Evolutionary conservation across 2,113 vertebrate genomes (phyloP), one percentile per base, ranked within the genome.

Genomic region (Epinephelus moara): DNA sequence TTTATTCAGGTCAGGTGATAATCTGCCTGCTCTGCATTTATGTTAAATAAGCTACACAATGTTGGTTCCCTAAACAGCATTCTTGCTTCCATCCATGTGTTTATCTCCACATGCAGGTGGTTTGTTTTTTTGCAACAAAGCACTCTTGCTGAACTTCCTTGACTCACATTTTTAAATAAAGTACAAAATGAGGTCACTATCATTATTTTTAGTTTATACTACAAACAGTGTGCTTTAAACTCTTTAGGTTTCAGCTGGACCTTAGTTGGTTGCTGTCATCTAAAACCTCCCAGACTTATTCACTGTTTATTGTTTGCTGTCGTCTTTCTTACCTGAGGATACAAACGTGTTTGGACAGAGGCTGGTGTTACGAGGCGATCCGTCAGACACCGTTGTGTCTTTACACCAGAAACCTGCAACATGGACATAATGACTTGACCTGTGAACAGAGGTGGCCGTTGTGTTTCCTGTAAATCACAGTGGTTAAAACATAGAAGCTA

Each of bases 251-350:
- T 64, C 21, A 67, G 27, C 23, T 49, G 23, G 62, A 77, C 18
- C 37, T 71, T n/a, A 1, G 11, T 68, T 62, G 63, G 15, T 67
- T 59, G 21, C 68, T 50, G 23, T 42, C 19, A 52, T 57, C 73
- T 78, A 40, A 70, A 88, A 74, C 33, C 23, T 70, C 50, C 64
- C 21, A 30, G 52, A 53, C 27, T 53, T 55, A 23, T 15, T 27
- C 50, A 15, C 76, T 72, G 70, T 85, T 80, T 67, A 50, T 45
- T 78, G 74, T 81, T 70, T 93, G 91, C 91, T 95, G 95, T 95
- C 90, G 89, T 92, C 95, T 95, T 95, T 96, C 94, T 95, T 70
- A 95, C 96, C 95, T 42, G 93, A 95, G 96, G 96, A 95, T 90
- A 95, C 86, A 90, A 94, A 94, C 94, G 94, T 94, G 95, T 95